Evolutionary conservation across 2,888 invertebrate species (phyloP).

Genomic region (Chrysina gloriosa): DNA sequence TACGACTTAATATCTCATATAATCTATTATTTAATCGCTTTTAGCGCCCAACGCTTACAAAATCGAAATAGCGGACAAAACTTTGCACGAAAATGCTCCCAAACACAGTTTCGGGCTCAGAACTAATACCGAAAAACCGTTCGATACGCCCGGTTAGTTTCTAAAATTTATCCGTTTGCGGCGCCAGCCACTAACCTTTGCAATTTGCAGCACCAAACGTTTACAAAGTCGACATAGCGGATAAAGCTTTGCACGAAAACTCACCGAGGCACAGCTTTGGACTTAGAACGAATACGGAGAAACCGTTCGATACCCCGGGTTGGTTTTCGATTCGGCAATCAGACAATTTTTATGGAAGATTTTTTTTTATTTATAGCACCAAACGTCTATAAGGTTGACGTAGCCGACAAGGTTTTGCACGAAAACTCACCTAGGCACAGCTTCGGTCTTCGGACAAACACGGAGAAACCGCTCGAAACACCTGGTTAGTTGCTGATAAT

Average conservation of each 20-base stretch:
- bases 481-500: slow-evolving; percentile 69
- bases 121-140: slow-evolving; percentile 67
- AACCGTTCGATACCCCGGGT: slow-evolving; percentile 71
- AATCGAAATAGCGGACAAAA: slow-evolving; percentile 68
- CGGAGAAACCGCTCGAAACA: slow-evolving; percentile 67
- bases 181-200: slow-evolving; percentile 53
- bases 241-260: slow-evolving; percentile 68
- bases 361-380: slow-evolving; percentile 67
- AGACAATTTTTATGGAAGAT: not conserved
- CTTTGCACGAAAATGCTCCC: slow-evolving; percentile 69
- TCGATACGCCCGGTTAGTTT: slow-evolving; percentile 65
- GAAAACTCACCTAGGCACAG: slow-evolving; percentile 72
- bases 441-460: slow-evolving; percentile 70
- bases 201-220: slow-evolving; percentile 66
- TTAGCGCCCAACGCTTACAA: slow-evolving; percentile 71
- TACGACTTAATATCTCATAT: too few relatives aligned
- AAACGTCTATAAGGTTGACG: slow-evolving; percentile 62
- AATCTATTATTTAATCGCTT: too few relatives aligned
- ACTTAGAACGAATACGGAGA: slow-evolving; percentile 67
- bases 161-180: not conserved
- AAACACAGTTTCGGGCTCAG: slow-evolving; percentile 73
- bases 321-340: slow-evolving; percentile 64
- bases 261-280: slow-evolving; percentile 74
- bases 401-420: slow-evolving; percentile 68
- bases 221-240: slow-evolving; percentile 68